phyloP scores from a whole-genome alignment of 1,140 invertebrate species.

The Drosophila punjabiensis region DNA sequence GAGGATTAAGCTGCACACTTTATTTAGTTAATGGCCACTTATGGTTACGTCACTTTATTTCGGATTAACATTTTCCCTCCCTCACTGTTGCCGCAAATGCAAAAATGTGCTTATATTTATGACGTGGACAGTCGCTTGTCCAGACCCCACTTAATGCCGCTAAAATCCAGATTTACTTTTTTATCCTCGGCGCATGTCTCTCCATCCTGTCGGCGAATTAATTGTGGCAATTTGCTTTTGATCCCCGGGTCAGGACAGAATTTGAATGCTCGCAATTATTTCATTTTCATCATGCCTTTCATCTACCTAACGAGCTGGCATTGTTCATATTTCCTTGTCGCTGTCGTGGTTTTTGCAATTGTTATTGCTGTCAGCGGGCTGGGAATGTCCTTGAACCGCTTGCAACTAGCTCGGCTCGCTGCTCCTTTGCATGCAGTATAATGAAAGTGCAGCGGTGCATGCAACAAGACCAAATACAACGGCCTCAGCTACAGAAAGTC shows the following conservation, averaged over 20 bases:
- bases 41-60: slow-evolving; percentile 11
- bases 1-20: slow-evolving; percentile 8
- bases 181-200: slow-evolving; percentile 45
- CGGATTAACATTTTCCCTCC: slow-evolving; percentile 11
- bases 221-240: slow-evolving; percentile 61
- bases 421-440: slow-evolving; percentile 40
- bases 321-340: slow-evolving; percentile 52
- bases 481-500: slow-evolving; percentile 18
- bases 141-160: slow-evolving; percentile 25
- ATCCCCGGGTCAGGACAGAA: slow-evolving; percentile 30
- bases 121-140: slow-evolving; percentile 9
- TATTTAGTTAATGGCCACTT: slow-evolving; percentile 3
- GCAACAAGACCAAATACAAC: slow-evolving; percentile 46
- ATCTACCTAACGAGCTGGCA: slow-evolving; percentile 53
- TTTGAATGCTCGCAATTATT: slow-evolving; percentile 61
- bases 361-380: slow-evolving; percentile 62
- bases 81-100: slow-evolving; percentile 14
- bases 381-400: slow-evolving; percentile 72
- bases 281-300: slow-evolving; percentile 54
- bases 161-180: slow-evolving; percentile 48
- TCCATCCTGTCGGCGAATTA: slow-evolving; percentile 48
- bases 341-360: slow-evolving; percentile 33
- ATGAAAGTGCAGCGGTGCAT: slow-evolving; percentile 79
- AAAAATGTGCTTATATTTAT: slow-evolving; percentile 16
- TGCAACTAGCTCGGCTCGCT: slow-evolving; percentile 60